Base-by-base conservation (phyloP, 2,113 vertebrate genomes). In the Stomatorhinus ivindoensis region DNA sequence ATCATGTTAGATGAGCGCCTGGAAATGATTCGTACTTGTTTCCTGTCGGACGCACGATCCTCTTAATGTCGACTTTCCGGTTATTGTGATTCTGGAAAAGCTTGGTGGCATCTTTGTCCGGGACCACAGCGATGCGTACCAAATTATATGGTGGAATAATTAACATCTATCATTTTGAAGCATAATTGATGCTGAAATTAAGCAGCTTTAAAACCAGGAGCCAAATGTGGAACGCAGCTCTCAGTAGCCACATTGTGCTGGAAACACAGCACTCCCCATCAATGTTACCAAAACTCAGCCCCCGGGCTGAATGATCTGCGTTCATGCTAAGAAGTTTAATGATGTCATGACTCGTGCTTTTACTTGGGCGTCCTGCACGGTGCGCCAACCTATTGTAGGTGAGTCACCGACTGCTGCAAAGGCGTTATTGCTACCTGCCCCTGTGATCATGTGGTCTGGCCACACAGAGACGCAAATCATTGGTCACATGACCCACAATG, bases 1-100 rank as follows among this genome's bases (percentile, higher is more conserved):
- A 89, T 92, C 65, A 80, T 85, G 48, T 31, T 90, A 88, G 92
- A 91, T 87, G 89, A 90, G 88, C 87, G 90, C 69, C 89, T 84
- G 15, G 90, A 89, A 86, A 90, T 86, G 35, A 53, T 90, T 89
- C 87, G 83, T 92, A 48, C 80, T 24, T 89, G 88, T 92, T 83
- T 86, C n/a, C 24, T 2, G 58, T 8, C 8, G 2, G 58, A 65
- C n/a, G 2, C 90, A 44, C 91, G 91, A 92, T 93, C 92, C 61
- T 91, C 87, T 89, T 90, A 90, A 35, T 91, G 88, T 91, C 91
- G 86, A 90, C 88, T 53, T 65, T 9, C 42, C 3, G 11, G 19
- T 48, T 24, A 85, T 42, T 9, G 39, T 48, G 44, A 27, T 85
- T n/a, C 9, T 19, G 21, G 19, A 24, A n/a, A n/a, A 69, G 87